Percentiles rank a stretch among this genome's conserved stretches.
Evolutionary conservation across 2,797 vertebrate species (phyloP).

Genomic region (Crax fasciolata): DNA sequence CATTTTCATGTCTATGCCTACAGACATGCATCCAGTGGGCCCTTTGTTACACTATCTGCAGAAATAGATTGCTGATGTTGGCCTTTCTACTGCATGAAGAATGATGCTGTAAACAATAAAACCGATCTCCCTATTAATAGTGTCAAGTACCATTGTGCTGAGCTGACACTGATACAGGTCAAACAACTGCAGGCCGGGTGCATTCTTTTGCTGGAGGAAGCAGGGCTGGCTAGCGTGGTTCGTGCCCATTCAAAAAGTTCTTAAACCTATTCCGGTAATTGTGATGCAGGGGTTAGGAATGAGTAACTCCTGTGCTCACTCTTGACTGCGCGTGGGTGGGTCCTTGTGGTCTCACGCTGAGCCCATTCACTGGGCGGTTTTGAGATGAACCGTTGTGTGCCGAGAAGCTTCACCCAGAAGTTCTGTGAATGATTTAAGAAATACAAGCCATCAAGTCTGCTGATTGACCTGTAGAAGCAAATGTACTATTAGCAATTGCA

Average conservation of each 20-base stretch:
- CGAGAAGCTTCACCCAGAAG: not conserved
- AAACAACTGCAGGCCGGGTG: not conserved
- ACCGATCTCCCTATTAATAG: conserved; percentile 16
- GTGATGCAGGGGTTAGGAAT: not conserved
- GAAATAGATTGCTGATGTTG: not conserved
- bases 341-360: not conserved
- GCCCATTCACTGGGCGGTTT: not conserved
- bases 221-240: not conserved
- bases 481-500: not conserved
- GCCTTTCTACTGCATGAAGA: not conserved
- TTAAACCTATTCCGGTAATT: not conserved
- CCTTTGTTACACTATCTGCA: not conserved
- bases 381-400: not conserved
- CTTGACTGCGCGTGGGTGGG: not conserved
- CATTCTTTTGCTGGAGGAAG: not conserved
- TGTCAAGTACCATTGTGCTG: not conserved
- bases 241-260: not conserved
- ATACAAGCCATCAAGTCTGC: not conserved
- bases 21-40: not conserved
- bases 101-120: not conserved
- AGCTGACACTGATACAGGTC: not conserved
- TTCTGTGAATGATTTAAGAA: not conserved
- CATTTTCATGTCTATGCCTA: not conserved
- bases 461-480: not conserved
- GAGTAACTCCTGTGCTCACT: not conserved